phyloP scores from a whole-genome alignment of 2,888 invertebrate genomes.

The Euzophera pinguis region DNA sequence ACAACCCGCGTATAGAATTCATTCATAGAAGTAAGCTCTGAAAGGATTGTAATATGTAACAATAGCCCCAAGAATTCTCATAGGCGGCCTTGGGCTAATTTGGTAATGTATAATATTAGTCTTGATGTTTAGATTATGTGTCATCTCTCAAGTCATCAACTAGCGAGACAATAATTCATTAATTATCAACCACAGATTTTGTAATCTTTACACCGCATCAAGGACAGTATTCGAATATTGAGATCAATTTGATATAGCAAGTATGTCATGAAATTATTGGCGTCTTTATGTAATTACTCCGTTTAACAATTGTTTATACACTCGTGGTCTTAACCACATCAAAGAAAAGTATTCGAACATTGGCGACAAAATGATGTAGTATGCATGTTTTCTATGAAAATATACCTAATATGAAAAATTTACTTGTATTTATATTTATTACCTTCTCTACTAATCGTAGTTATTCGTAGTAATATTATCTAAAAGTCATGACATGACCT shows the following conservation, averaged over 20 bases:
- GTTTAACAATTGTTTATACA: background rate
- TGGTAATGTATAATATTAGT: too few species aligned
- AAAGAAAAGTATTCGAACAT: too few species aligned
- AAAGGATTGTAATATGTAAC: too few species aligned
- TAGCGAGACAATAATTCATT: conserved; percentile 17
- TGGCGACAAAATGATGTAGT: too few species aligned
- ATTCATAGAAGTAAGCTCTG: too few species aligned
- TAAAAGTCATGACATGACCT: conserved; percentile 2
- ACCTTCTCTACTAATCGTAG: conserved; percentile 3
- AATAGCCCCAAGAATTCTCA: too few species aligned
- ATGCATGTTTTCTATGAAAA: conserved; percentile 18
- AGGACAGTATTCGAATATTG: conserved; percentile 3
- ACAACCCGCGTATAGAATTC: too few species aligned
- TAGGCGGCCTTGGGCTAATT: background rate
- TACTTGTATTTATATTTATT: conserved; percentile 8
- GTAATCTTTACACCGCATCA: conserved; percentile 2
- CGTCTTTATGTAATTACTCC: background rate
- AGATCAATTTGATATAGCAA: background rate
- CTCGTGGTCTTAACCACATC: too few species aligned
- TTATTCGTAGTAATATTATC: background rate
- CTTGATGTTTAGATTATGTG: background rate
- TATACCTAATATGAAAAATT: conserved; percentile 10
- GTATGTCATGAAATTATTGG: too few species aligned
- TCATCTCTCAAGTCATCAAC: background rate
- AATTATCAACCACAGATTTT: background rate